Base-by-base conservation (phyloP, 1,140 invertebrate species). In the Drosophila biarmipes region DNA sequence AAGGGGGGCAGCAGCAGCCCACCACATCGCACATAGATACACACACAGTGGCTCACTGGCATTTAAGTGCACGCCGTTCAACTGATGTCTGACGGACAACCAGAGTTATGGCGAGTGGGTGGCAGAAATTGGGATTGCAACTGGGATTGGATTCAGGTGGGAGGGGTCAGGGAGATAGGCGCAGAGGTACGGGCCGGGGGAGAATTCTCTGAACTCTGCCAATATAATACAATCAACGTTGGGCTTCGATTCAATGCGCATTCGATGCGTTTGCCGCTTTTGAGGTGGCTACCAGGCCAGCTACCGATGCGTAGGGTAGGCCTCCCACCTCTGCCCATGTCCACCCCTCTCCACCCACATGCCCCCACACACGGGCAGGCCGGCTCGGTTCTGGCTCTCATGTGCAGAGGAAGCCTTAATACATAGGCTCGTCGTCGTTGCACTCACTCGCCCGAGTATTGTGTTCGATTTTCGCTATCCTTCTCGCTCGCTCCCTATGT, bases 151-250 rank as follows among this genome's bases (percentile, higher is more conserved):
- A 34, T 45, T 29, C 21, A 24, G 35, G 37, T 49, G 11, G 21
- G n/a, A 11, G 8, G 14, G 51, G 29, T 8, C n/a, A n/a, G n/a
- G n/a, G n/a, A n/a, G n/a, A n/a, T n/a, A n/a, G n/a, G n/a, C n/a
- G n/a, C n/a, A n/a, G n/a, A n/a, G n/a, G n/a, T n/a, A n/a, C n/a
- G n/a, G n/a, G 24, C 38, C 43, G 12, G 37, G n/a, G 14, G 14
- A 42, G 55, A 6, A 8, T 29, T 37, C 37, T 45, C 52, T 73
- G 58, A 55, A 56, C 57, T 66, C 63, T 78, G 58, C 62, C 82
- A 87, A 84, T 87, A 84, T 89, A 89, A 89, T 79, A 84, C 82
- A 87, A 89, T 87, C 82, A 87, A 68, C 78, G 77, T 87, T 89
- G 46, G 82, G 66, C 73, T 78, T 76, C 64, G 82, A 66, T 69